Evolutionary conservation across 2,797 vertebrate genomes (phyloP).

Genomic region (Danionella dracula): DNA sequence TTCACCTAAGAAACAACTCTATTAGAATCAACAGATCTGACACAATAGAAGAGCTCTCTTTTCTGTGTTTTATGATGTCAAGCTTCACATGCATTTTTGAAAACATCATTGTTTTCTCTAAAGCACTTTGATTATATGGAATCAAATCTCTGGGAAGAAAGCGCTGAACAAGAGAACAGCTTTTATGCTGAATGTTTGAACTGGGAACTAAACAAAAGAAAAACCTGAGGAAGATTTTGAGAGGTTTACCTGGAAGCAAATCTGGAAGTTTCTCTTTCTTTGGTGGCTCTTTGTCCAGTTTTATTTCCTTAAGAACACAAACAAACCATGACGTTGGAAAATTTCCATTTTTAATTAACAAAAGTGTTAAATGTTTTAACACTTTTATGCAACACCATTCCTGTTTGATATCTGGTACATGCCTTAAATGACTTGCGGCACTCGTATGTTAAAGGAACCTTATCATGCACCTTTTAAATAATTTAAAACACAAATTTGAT

Average conservation of each 20-base stretch:
- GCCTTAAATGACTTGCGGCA: no score
- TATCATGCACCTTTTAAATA: no score
- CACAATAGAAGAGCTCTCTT: background rate
- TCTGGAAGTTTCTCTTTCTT: slow-evolving; percentile 69
- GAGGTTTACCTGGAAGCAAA: slow-evolving; percentile 73
- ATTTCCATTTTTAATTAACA: no score
- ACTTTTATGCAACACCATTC: no score
- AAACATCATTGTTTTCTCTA: background rate
- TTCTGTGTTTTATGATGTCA: background rate
- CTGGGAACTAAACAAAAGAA: background rate
- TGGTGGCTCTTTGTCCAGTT: slow-evolving; percentile 61
- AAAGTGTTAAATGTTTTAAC: no score
- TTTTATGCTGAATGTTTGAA: background rate
- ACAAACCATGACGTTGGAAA: background rate
- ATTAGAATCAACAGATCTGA: background rate
- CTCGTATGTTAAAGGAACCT: no score
- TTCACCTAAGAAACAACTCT: slow-evolving; percentile 65
- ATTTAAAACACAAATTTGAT: no score
- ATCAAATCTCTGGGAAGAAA: background rate
- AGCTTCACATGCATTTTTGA: background rate
- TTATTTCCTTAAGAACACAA: slow-evolving; percentile 69
- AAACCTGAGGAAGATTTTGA: background rate
- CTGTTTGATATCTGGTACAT: no score
- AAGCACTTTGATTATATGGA: no score
- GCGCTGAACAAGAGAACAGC: background rate